A percentile compares a stretch with the other conserved stretches of the same genome.
These are phyloP conservation scores for Python bivittatus DNA, from an alignment of 2,113 vertebrate genomes.

Conservation along the genomic window DNA sequence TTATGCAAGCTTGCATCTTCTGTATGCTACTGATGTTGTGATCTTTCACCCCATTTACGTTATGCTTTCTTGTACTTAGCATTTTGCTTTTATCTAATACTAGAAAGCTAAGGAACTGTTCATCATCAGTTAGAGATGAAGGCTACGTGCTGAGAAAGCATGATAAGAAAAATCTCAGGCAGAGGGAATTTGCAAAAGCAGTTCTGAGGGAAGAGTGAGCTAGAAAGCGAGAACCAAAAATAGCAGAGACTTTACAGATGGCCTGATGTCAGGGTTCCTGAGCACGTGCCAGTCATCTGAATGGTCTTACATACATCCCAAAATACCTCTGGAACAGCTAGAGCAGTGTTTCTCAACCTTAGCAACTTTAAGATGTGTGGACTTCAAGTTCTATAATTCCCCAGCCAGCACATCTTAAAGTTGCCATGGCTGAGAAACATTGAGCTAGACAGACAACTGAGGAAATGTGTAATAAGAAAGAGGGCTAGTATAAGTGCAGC, in stretches of 20 bases:
- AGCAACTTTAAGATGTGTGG: not conserved
- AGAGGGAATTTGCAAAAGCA: not conserved
- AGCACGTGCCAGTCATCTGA: not conserved
- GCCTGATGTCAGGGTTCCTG: not conserved
- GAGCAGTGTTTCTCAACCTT: not conserved
- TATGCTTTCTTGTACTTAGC: not conserved
- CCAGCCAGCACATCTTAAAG: not conserved
- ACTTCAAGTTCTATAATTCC: not conserved
- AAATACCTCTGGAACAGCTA: not conserved
- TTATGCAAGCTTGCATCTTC: not conserved
- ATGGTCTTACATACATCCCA: not conserved
- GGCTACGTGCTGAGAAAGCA: not conserved
- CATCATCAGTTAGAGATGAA: not conserved
- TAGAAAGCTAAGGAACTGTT: not conserved
- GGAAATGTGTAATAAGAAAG: not conserved
- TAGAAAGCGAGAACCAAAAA: not conserved
- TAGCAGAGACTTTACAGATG: not conserved
- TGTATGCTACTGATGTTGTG: not conserved
- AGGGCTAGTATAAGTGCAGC: not conserved
- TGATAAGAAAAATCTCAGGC: not conserved
- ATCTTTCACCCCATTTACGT: not conserved
- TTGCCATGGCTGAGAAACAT: not conserved
- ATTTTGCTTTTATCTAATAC: not conserved
- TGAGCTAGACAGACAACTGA: not conserved
- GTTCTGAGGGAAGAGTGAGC: not conserved